Percentiles rank a stretch among this genome's conserved stretches.
These are phyloP conservation scores for Syritta pipiens DNA, from an alignment of 2,888 invertebrate species.

Conservation along the genomic window DNA sequence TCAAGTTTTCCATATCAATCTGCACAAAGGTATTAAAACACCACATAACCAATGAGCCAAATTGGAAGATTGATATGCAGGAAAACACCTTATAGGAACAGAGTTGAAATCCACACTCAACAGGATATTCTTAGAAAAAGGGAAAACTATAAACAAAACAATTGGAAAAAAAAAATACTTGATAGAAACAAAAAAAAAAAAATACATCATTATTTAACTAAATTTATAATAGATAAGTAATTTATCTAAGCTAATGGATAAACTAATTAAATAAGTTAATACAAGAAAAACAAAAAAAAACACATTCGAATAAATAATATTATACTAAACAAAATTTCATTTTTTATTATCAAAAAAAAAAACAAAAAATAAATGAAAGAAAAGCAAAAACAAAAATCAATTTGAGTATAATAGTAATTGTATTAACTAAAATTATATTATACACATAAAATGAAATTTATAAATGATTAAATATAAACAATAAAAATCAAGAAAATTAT, in stretches of 20 bases:
- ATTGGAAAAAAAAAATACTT: neutral
- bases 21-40: conserved; percentile 14
- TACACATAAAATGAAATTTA: conserved; percentile 68
- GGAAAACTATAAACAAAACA: neutral
- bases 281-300: conserved; percentile 34
- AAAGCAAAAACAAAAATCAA: conserved; percentile 22
- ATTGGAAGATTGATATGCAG: conserved; percentile 49
- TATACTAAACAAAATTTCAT: conserved; percentile 60
- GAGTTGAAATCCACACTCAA: conserved; percentile 15
- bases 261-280: conserved; percentile 59
- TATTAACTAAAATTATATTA: conserved; percentile 68
- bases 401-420: conserved; percentile 66
- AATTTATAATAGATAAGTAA: conserved; percentile 35
- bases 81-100: too few species aligned
- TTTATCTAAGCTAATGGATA: conserved; percentile 55
- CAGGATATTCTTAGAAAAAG: conserved; percentile 12
- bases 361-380: too few species aligned
- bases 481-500: conserved; percentile 62
- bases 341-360: conserved; percentile 65
- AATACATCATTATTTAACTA: conserved; percentile 22
- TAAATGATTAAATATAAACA: conserved; percentile 68
- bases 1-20: conserved; percentile 7
- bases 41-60: conserved; percentile 52
- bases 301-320: conserved; percentile 62
- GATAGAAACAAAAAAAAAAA: conserved; percentile 14